Conservation (phyloP, 2,797 vertebrate species). For the Clarias fuscus region DNA sequence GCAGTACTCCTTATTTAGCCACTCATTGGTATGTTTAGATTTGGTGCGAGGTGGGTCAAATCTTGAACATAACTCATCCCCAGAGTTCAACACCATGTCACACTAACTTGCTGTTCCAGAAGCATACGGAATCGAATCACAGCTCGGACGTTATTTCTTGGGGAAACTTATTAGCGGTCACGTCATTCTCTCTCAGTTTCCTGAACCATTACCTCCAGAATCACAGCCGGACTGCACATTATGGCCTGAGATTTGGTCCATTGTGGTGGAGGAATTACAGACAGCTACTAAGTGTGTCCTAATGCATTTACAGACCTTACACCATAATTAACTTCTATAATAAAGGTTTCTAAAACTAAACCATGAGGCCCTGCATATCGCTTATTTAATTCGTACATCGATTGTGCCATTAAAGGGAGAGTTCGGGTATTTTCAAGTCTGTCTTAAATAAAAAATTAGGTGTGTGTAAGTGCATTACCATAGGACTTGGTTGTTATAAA, state of each 20-base stretch:
- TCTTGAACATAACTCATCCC: not conserved
- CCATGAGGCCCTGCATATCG: not conserved
- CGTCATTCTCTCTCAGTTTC: constrained; percentile 1
- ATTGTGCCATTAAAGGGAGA: not conserved
- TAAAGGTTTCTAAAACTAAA: not conserved
- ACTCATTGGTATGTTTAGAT: not conserved
- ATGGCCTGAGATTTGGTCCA: not conserved
- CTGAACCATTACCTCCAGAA: constrained; percentile 3
- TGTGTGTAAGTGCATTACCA: too few species aligned
- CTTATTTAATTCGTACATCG: not conserved
- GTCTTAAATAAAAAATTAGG: too few species aligned
- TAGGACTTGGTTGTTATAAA: too few species aligned
- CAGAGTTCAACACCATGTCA: not conserved
- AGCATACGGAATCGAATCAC: not conserved
- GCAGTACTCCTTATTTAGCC: not conserved
- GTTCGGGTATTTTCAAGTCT: too few species aligned
- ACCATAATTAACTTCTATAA: not conserved
- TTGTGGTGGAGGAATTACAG: not conserved
- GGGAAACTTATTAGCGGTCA: not conserved
- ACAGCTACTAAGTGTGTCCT: not conserved
- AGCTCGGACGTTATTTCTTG: not conserved
- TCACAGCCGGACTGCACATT: not conserved
- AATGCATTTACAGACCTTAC: not conserved
- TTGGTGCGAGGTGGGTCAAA: not conserved
- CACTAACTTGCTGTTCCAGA: not conserved